phyloP scores from a whole-genome alignment of 2,888 invertebrate genomes.

The Euclidia mi region DNA sequence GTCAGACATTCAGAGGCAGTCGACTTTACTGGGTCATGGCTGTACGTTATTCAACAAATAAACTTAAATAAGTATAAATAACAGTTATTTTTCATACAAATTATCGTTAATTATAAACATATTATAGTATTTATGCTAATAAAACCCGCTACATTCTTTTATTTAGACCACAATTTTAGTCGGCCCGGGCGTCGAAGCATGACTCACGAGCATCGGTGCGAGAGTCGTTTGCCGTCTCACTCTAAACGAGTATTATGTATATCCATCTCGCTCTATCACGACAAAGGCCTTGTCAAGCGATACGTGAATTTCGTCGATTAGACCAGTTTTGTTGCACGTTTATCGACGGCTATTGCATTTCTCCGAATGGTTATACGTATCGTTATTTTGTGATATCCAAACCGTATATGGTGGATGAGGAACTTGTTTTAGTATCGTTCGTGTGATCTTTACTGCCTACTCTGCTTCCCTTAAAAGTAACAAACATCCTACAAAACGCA shows the following conservation, averaged over 20 bases:
- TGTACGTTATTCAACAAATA: not conserved
- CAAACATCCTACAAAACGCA: not conserved
- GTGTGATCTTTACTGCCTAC: conserved; percentile 3
- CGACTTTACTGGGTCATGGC: not conserved
- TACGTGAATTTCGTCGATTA: conserved; percentile 59
- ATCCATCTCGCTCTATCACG: conserved; percentile 53
- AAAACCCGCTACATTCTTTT: conserved; percentile 38
- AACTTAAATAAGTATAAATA: not conserved
- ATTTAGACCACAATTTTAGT: conserved; percentile 47
- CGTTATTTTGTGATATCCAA: conserved; percentile 22
- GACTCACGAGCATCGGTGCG: conserved; percentile 80
- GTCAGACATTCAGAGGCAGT: not conserved
- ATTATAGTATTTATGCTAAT: not conserved
- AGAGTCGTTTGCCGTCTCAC: conserved; percentile 62
- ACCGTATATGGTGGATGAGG: conserved; percentile 23
- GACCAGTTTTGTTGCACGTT: conserved; percentile 33
- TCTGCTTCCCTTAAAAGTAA: not conserved
- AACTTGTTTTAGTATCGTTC: conserved; percentile 10
- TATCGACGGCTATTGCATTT: conserved; percentile 43
- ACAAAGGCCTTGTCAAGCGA: conserved; percentile 53
- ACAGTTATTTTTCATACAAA: not conserved
- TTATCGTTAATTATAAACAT: conserved; percentile 3
- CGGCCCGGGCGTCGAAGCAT: conserved; percentile 75
- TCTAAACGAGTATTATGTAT: conserved; percentile 71
- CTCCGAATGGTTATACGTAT: conserved; percentile 28